These are phyloP conservation scores for Pectinophora gossypiella DNA, from an alignment of 1,140 invertebrate species.

Conservation along the genomic window DNA sequence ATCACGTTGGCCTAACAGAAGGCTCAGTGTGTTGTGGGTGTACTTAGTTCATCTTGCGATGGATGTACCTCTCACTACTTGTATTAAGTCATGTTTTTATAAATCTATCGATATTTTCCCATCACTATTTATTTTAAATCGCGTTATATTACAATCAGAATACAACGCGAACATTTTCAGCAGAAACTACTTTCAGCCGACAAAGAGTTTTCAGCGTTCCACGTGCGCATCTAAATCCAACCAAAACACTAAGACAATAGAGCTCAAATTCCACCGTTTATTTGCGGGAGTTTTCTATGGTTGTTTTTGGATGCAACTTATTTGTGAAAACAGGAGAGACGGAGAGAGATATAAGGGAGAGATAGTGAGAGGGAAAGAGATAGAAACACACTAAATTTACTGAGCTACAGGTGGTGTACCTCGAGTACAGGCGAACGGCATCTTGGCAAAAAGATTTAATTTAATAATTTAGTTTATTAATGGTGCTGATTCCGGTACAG, in stretches of 20 bases:
- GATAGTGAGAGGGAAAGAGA: slow-evolving; percentile 31
- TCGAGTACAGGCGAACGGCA: slow-evolving; percentile 52
- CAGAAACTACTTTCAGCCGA: slow-evolving; percentile 58
- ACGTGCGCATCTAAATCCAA: slow-evolving; percentile 20
- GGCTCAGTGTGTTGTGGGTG: too few species aligned
- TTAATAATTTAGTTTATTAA: too few species aligned
- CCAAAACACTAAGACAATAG: slow-evolving; percentile 20
- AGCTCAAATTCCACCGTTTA: slow-evolving; percentile 24
- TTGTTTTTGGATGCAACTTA: slow-evolving; percentile 73
- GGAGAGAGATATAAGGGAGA: slow-evolving; percentile 28
- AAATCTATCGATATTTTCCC: slow-evolving; percentile 20
- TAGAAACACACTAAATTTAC: slow-evolving; percentile 65
- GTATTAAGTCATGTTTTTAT: too few species aligned
- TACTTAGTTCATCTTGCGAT: too few species aligned
- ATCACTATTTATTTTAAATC: slow-evolving; percentile 69
- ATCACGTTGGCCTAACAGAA: too few species aligned
- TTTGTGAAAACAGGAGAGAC: slow-evolving; percentile 67
- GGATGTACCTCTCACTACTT: too few species aligned
- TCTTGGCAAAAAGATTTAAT: slow-evolving; percentile 28
- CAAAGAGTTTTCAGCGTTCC: slow-evolving; percentile 46
- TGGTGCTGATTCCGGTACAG: too few species aligned
- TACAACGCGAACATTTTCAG: slow-evolving; percentile 56
- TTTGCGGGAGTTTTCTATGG: slow-evolving; percentile 54
- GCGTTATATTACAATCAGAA: slow-evolving; percentile 71
- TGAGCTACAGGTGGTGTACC: slow-evolving; percentile 72